A percentile compares a stretch with the other conserved stretches of the same genome.
Evolutionary conservation across 2,113 vertebrate species (phyloP).

Genomic region (Brachionichthys hirsutus): DNA sequence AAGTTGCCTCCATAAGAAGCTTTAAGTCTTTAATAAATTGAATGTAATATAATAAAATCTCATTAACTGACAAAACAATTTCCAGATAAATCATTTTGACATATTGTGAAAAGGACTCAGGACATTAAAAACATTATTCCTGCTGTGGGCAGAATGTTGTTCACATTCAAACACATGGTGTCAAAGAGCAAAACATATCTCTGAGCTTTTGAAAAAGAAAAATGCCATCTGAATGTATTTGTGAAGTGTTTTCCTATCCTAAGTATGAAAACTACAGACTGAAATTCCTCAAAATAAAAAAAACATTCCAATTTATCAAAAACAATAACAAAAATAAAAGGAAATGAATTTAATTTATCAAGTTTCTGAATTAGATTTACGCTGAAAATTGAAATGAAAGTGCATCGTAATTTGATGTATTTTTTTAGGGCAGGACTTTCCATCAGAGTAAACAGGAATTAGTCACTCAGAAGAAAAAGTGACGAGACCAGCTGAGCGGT

Average conservation of each 20-base stretch:
- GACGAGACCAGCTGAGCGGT: no score
- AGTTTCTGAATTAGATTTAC: slow-evolving; percentile 2
- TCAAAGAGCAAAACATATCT: neutral
- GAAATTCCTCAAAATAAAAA: neutral
- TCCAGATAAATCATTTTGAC: no score
- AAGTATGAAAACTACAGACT: no score
- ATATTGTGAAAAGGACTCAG: neutral
- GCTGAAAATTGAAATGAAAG: neutral
- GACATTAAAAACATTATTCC: no score
- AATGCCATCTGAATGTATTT: no score
- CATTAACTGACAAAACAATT: neutral
- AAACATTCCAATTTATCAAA: neutral
- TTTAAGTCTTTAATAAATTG: neutral
- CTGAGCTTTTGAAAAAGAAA: neutral
- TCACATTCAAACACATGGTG: neutral
- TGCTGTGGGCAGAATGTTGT: no score
- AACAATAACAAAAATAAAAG: neutral
- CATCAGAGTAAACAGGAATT: no score
- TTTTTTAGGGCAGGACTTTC: no score
- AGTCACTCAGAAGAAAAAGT: no score
- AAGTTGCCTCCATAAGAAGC: neutral
- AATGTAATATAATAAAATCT: neutral
- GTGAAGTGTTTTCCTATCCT: no score
- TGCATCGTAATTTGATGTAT: neutral
- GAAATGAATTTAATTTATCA: neutral